Percentiles rank a stretch among this genome's conserved stretches.
These are phyloP conservation scores for Parnassius mnemosyne DNA, from an alignment of 2,888 invertebrate species.

Conservation along the genomic window DNA sequence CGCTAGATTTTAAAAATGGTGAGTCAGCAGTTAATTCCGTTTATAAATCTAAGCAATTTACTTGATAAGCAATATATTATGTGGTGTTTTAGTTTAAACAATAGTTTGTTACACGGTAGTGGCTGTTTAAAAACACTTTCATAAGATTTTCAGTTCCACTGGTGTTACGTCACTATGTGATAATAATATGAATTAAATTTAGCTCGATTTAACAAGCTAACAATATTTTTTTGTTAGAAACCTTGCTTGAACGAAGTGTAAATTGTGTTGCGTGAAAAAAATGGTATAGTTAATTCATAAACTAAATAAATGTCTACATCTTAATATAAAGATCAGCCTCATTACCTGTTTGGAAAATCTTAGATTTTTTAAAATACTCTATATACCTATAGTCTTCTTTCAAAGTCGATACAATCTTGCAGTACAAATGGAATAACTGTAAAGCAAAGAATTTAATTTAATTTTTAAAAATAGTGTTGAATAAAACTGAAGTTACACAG, in stretches of 20 bases:
- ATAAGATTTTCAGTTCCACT: constrained; percentile 18
- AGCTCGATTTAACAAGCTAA: constrained; percentile 10
- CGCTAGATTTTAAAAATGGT: constrained; percentile 63
- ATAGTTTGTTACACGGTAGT: constrained; percentile 1
- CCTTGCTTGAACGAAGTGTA: not conserved
- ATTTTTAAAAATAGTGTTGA: too few species aligned
- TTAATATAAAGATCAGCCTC: too few species aligned
- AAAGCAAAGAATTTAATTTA: too few species aligned
- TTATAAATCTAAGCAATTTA: not conserved
- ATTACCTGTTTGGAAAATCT: too few species aligned
- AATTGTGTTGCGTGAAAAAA: too few species aligned
- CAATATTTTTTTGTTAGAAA: not conserved
- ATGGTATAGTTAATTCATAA: too few species aligned
- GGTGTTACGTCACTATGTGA: constrained; percentile 18
- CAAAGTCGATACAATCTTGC: too few species aligned
- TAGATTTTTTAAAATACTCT: too few species aligned
- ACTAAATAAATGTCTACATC: too few species aligned
- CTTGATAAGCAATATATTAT: not conserved
- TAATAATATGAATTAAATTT: constrained; percentile 22
- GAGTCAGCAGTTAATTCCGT: constrained; percentile 39
- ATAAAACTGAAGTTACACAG: too few species aligned
- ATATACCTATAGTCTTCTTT: too few species aligned
- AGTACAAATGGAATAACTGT: too few species aligned
- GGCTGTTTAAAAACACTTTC: constrained; percentile 4
- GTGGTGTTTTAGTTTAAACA: constrained; percentile 9